Evolutionary conservation across 1,140 invertebrate genomes (phyloP).

Genomic region (Anthonomus grandis): DNA sequence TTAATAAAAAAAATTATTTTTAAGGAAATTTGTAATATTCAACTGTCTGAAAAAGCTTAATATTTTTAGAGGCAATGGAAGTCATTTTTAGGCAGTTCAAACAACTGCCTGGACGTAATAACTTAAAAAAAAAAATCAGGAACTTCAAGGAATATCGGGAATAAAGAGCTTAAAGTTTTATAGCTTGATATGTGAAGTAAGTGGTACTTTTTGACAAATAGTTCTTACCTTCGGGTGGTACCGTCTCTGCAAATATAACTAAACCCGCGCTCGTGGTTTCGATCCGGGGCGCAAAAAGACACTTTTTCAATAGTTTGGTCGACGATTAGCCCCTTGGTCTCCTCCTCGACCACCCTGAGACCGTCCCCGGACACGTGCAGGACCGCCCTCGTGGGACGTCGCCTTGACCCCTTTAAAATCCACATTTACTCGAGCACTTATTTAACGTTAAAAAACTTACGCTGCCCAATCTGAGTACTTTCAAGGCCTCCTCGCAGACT

Average conservation of each 20-base stretch:
- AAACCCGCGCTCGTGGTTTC: slow-evolving; percentile 97
- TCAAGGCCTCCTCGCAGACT: slow-evolving; percentile 98
- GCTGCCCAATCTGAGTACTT: slow-evolving; percentile 78
- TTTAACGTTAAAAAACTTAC: slow-evolving; percentile 13
- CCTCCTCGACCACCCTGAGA: slow-evolving; percentile 95
- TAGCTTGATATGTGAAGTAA: too few species aligned
- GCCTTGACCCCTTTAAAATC: slow-evolving; percentile 71
- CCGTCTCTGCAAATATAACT: slow-evolving; percentile 44
- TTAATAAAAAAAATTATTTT: too few species aligned
- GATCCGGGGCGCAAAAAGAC: slow-evolving; percentile 98
- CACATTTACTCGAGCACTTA: background rate
- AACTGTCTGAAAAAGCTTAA: too few species aligned
- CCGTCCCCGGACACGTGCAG: slow-evolving; percentile 97
- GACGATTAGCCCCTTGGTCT: slow-evolving; percentile 97
- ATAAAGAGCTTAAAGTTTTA: too few species aligned
- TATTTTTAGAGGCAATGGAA: too few species aligned
- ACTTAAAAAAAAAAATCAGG: too few species aligned
- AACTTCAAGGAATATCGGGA: too few species aligned
- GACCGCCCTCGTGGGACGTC: slow-evolving; percentile 82
- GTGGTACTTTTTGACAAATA: too few species aligned
- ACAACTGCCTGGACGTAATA: too few species aligned
- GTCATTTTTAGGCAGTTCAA: too few species aligned
- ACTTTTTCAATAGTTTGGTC: slow-evolving; percentile 99
- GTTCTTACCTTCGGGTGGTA: slow-evolving; percentile 63
- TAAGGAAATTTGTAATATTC: too few species aligned